phyloP scores from a whole-genome alignment of 2,113 vertebrate species.

The Elachura formosa region DNA sequence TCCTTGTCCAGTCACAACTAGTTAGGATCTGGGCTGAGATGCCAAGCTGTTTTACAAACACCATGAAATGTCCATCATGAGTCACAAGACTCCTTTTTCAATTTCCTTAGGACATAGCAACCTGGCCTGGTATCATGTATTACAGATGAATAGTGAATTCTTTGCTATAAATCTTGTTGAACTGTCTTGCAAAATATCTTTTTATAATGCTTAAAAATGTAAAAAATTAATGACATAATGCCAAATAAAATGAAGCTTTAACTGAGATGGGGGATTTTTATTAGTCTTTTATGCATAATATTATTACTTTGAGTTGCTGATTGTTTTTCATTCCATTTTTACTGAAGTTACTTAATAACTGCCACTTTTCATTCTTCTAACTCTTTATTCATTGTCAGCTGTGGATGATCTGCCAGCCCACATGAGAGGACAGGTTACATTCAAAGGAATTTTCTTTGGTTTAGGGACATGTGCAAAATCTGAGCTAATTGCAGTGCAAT shows the following conservation, averaged over 20 bases:
- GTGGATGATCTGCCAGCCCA: slow-evolving; percentile 16
- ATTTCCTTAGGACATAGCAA: slow-evolving; percentile 7
- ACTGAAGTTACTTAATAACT: slow-evolving; percentile 20
- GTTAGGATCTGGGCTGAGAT: neutral
- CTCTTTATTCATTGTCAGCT: slow-evolving; percentile 21
- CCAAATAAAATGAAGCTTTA: neutral
- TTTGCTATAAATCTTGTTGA: neutral
- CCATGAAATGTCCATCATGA: neutral
- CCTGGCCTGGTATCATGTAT: neutral
- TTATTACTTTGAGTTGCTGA: neutral
- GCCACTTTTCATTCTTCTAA: slow-evolving; percentile 15
- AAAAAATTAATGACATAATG: neutral
- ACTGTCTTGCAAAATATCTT: neutral
- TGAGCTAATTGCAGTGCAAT: slow-evolving; percentile 43
- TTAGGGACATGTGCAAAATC: slow-evolving; percentile 23
- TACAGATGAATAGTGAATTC: neutral
- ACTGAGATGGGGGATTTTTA: neutral
- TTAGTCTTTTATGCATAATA: neutral
- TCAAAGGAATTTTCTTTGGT: slow-evolving; percentile 26
- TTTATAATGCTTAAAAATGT: neutral
- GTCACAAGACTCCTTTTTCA: neutral
- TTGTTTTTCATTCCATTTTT: neutral
- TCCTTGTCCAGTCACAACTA: neutral
- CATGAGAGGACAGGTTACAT: slow-evolving; percentile 44
- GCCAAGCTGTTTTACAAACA: slow-evolving; percentile 18